These are phyloP conservation scores for Chondrosia reniformis DNA, from an alignment of 37 sponge, comb jelly and placozoan species.

Conservation along the genomic window DNA sequence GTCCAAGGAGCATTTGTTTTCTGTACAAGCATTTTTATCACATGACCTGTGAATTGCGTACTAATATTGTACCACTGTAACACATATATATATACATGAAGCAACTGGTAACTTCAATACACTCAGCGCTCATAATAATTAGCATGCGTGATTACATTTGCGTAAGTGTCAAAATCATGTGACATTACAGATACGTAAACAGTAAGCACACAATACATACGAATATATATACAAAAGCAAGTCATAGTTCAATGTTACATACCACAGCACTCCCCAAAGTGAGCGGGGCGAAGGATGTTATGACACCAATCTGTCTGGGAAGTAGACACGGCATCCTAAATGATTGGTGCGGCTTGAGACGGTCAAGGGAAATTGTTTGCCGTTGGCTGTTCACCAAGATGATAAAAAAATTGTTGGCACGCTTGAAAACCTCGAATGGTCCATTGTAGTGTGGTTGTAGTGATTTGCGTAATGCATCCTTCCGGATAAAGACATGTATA, in stretches of 20 bases:
- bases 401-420: not conserved
- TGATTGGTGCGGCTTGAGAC: not conserved
- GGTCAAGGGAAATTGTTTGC: slow-evolving; percentile 1
- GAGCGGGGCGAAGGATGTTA: not conserved
- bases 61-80: too few relatives aligned
- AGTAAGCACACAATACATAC: not conserved
- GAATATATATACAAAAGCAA: too few relatives aligned
- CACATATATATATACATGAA: too few relatives aligned
- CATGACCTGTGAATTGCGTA: too few relatives aligned
- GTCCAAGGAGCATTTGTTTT: too few relatives aligned
- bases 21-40: too few relatives aligned
- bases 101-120: too few relatives aligned
- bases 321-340: not conserved
- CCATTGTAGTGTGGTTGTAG: slow-evolving; percentile 3
- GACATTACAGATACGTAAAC: not conserved
- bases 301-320: not conserved
- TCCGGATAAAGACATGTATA: slow-evolving; percentile 5
- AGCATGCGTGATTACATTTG: not conserved
- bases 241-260: too few relatives aligned
- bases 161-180: not conserved
- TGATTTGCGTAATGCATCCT: not conserved
- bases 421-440: not conserved
- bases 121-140: not conserved
- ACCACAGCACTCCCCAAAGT: not conserved
- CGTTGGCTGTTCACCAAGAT: not conserved